These are phyloP conservation scores for Phenganax subtilis DNA, from an alignment of 92 coral and sea anemone genomes.

Conservation along the genomic window DNA sequence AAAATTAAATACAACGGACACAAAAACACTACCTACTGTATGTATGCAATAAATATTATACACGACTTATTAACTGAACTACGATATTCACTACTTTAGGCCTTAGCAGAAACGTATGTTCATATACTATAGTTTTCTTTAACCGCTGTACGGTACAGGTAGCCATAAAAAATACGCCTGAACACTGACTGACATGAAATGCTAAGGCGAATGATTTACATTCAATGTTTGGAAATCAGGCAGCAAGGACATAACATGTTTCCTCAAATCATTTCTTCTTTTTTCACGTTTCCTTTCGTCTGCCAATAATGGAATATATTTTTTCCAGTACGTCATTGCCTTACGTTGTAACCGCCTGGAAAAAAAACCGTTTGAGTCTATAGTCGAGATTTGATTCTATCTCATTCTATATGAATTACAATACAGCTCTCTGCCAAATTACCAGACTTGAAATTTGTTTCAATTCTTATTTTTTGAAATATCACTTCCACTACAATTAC, in stretches of 20 bases:
- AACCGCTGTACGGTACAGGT: no score
- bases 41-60: no score
- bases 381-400: no score
- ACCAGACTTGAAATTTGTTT: neutral
- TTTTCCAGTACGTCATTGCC: slow-evolving; percentile 82
- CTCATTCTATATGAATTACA: no score
- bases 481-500: slow-evolving; percentile 8
- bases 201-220: slow-evolving; percentile 22
- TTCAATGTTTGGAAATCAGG: slow-evolving; percentile 71
- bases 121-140: no score
- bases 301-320: slow-evolving; percentile 71
- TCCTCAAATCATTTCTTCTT: slow-evolving; percentile 70
- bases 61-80: no score
- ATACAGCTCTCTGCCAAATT: no score
- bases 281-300: slow-evolving; percentile 61
- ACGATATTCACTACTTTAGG: no score
- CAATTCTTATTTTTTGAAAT: neutral
- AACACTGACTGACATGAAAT: neutral
- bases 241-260: slow-evolving; percentile 75
- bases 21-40: no score
- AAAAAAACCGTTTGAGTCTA: neutral
- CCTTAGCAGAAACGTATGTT: no score
- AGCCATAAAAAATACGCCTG: no score
- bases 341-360: slow-evolving; percentile 73
- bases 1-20: no score